Percentiles rank a stretch among this genome's conserved stretches.
Evolutionary conservation across 2,797 vertebrate species (phyloP).

Genomic region (Leptatherina wallacei): DNA sequence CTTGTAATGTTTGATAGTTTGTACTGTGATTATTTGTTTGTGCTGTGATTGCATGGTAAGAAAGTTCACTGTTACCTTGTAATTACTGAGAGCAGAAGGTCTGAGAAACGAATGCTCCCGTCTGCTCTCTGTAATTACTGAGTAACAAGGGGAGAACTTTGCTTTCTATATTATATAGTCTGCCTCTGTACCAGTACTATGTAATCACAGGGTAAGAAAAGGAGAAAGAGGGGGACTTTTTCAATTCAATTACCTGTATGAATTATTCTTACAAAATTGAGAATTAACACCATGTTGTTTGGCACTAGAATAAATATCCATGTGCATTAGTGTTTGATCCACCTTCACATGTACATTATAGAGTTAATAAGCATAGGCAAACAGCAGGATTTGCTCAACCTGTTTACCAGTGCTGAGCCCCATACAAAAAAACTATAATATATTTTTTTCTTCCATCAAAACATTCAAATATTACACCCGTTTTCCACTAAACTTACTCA

Average conservation of each 20-base stretch:
- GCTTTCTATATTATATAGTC: background rate
- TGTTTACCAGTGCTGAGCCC: background rate
- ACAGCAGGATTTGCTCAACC: background rate
- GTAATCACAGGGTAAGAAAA: background rate
- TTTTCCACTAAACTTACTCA: background rate
- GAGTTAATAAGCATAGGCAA: background rate
- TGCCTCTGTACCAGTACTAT: no score
- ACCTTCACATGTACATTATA: background rate
- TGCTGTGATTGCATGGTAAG: background rate
- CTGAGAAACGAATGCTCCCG: background rate
- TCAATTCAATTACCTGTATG: background rate
- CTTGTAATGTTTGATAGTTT: background rate
- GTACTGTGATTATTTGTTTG: background rate
- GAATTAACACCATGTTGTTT: background rate
- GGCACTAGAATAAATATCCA: background rate
- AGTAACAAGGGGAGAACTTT: background rate
- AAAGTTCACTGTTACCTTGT: background rate
- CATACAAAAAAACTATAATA: no score
- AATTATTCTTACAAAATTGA: background rate
- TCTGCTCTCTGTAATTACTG: conserved; percentile 1
- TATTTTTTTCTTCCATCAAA: background rate
- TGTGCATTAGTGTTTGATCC: background rate
- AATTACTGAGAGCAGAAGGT: background rate
- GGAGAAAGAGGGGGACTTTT: background rate
- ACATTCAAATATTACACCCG: background rate